Conservation (phyloP, 2,888 invertebrate genomes). For the Mesodorylaimus sp. region DNA sequence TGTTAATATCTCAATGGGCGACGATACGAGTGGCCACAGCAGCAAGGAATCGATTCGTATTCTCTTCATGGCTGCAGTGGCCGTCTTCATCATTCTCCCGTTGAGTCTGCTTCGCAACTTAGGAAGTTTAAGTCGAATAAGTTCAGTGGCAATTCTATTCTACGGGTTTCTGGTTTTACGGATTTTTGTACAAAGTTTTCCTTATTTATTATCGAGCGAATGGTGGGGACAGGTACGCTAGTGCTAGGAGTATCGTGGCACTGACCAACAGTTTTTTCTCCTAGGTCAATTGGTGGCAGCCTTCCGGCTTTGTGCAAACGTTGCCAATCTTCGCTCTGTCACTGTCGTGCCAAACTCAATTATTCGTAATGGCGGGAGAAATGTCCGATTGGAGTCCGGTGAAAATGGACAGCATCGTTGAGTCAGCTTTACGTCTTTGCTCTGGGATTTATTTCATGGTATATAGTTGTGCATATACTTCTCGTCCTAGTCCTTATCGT, state of each 20-base stretch:
- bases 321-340: conserved; percentile 92
- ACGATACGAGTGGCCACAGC: too few relatives aligned
- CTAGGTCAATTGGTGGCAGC: conserved; percentile 49
- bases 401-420: conserved; percentile 68
- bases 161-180: conserved; percentile 53
- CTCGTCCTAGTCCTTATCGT: not conserved
- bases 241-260: not conserved
- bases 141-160: conserved; percentile 51
- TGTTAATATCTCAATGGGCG: not conserved
- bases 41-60: conserved; percentile 30
- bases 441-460: conserved; percentile 58
- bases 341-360: conserved; percentile 81
- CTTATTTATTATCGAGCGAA: conserved; percentile 13
- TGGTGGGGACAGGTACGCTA: not conserved
- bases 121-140: conserved; percentile 66
- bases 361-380: conserved; percentile 64
- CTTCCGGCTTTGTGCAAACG: conserved; percentile 67
- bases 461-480: conserved; percentile 13
- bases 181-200: conserved; percentile 18
- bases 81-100: conserved; percentile 55
- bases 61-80: conserved; percentile 28
- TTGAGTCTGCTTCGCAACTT: conserved; percentile 70
- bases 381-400: conserved; percentile 67
- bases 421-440: conserved; percentile 73
- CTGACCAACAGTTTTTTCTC: conserved; percentile 1